Evolutionary conservation across 2,888 invertebrate species (phyloP).

Genomic region (Deilephila porcellus): DNA sequence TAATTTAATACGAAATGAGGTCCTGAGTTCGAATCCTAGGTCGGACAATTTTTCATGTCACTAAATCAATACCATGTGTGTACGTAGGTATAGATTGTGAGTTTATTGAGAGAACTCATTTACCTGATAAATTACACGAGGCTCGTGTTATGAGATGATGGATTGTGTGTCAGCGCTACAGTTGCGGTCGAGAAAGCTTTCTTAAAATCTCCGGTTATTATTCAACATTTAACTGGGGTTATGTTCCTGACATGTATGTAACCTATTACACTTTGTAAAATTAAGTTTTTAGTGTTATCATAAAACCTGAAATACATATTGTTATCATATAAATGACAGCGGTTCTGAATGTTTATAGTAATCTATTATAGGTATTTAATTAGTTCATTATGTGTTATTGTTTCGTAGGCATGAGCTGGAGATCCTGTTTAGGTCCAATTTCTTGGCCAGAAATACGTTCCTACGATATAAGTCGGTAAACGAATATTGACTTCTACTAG

Average conservation of each 20-base stretch:
- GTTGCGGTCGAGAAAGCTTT: neutral
- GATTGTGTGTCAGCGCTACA: neutral
- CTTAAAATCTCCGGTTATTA: neutral
- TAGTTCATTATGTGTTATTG: no score
- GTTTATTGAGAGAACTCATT: neutral
- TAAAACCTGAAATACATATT: no score
- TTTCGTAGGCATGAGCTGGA: no score
- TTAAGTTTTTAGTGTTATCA: no score
- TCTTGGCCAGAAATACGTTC: no score
- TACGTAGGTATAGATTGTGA: neutral
- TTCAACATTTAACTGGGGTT: neutral
- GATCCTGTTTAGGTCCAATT: no score
- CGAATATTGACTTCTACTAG: no score
- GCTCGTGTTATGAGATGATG: conserved; percentile 5
- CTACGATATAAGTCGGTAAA: no score
- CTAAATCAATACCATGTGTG: neutral
- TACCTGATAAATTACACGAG: conserved; percentile 7
- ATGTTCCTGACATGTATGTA: neutral
- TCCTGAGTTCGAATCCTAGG: neutral
- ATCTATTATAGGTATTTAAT: no score
- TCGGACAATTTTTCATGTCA: neutral
- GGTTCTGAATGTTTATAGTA: no score
- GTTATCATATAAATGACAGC: no score
- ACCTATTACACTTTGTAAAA: neutral
- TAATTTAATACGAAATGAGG: neutral